These are phyloP conservation scores for Tokudaia tokunoshimensis DNA, from an alignment of 2,797 vertebrate genomes.

Conservation along the genomic window DNA sequence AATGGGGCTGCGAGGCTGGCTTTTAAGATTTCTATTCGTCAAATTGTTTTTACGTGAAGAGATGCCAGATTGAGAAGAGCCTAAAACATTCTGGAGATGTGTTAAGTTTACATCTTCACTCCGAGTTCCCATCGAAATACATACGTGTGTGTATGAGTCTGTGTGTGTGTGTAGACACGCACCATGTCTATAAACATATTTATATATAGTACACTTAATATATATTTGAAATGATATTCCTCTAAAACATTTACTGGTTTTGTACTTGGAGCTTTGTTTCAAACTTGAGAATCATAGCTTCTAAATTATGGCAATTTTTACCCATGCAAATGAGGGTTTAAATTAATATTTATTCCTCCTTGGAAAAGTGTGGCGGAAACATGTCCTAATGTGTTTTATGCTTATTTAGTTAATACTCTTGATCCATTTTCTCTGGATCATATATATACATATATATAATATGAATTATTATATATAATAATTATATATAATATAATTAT, in stretches of 20 bases:
- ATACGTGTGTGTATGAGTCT: neutral
- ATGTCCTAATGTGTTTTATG: neutral
- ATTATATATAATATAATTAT: too few relatives aligned
- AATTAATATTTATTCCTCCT: slow-evolving; percentile 42
- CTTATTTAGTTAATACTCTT: slow-evolving; percentile 37
- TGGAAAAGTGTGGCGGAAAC: slow-evolving; percentile 10
- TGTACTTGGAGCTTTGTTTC: slow-evolving; percentile 35
- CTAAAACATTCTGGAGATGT: slow-evolving; percentile 64
- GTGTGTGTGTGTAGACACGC: neutral
- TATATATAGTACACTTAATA: neutral
- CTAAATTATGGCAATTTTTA: neutral
- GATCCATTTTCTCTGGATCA: neutral
- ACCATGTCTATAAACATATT: neutral
- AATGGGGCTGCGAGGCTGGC: slow-evolving; percentile 76
- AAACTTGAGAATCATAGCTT: neutral
- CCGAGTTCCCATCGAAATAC: neutral
- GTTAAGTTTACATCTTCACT: slow-evolving; percentile 54
- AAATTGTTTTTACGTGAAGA: slow-evolving; percentile 81
- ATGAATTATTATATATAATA: too few relatives aligned
- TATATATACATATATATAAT: too few relatives aligned
- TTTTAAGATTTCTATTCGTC: slow-evolving; percentile 84
- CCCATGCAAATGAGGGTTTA: neutral
- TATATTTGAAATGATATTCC: neutral
- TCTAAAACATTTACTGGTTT: neutral
- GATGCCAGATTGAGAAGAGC: slow-evolving; percentile 72